These are phyloP conservation scores for Lepus timidus DNA, from an alignment of 2,113 vertebrate genomes.

Conservation along the genomic window DNA sequence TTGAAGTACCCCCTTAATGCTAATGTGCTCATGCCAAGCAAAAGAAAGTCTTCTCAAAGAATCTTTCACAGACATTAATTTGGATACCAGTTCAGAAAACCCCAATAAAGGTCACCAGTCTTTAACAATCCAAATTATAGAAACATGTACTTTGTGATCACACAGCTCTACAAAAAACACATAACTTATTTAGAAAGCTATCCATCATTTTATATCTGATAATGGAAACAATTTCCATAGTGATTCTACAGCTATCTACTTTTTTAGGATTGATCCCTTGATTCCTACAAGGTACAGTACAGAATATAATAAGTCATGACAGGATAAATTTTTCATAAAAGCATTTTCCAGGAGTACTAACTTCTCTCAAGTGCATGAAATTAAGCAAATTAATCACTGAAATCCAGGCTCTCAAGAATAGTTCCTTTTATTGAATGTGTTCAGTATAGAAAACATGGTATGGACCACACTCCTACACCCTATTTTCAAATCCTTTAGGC, in stretches of 20 bases:
- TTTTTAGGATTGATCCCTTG: background rate
- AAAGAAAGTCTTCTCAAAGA: constrained; percentile 33
- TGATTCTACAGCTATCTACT: background rate
- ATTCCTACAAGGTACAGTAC: background rate
- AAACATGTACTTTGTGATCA: background rate
- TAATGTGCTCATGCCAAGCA: background rate
- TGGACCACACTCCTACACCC: no score
- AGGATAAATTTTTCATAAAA: background rate
- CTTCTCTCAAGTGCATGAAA: background rate
- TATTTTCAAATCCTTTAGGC: background rate
- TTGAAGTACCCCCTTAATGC: background rate
- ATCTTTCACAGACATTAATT: background rate
- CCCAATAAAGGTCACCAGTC: background rate
- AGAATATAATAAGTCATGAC: background rate
- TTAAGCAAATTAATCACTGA: constrained; percentile 18
- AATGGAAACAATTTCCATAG: background rate
- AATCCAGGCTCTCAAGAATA: background rate
- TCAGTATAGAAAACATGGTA: background rate
- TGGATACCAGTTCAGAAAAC: constrained; percentile 2
- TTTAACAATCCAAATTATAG: background rate
- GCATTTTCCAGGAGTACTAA: constrained; percentile 11
- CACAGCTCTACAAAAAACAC: background rate
- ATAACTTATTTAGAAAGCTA: background rate
- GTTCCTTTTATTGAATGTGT: background rate
- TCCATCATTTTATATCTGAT: background rate